Conservation (phyloP, 2,888 invertebrate genomes). For the Ophion obscuratus region DNA sequence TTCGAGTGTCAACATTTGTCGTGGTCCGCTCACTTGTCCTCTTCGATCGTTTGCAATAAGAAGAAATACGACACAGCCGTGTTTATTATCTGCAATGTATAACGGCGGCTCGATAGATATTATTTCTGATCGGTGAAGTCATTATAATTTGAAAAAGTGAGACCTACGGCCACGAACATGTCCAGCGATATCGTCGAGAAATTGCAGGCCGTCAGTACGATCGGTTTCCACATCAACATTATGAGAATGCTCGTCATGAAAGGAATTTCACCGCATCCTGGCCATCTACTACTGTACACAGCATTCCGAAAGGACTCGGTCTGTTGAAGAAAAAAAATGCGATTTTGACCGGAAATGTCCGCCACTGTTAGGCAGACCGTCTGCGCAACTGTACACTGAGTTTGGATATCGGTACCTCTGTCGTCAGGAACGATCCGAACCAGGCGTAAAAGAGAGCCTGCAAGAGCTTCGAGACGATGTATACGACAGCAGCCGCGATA, state of each 20-base stretch:
- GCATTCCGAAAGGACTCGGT: slow-evolving; percentile 41
- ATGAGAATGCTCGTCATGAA: slow-evolving; percentile 44
- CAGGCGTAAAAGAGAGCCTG: slow-evolving; percentile 63
- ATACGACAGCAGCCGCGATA: slow-evolving; percentile 12
- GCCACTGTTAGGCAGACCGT: background rate
- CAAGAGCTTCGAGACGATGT: slow-evolving; percentile 53
- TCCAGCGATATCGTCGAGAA: slow-evolving; percentile 49
- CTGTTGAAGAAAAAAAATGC: background rate
- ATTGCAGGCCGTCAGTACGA: slow-evolving; percentile 42
- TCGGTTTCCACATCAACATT: slow-evolving; percentile 39
- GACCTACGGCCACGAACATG: slow-evolving; percentile 26
- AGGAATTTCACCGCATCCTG: slow-evolving; percentile 21
- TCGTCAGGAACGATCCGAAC: slow-evolving; percentile 56
- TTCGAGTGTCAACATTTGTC: no score
- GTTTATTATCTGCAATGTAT: slow-evolving; percentile 59
- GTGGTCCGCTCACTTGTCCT: slow-evolving; percentile 14
- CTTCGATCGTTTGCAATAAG: slow-evolving; percentile 59
- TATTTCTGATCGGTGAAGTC: background rate
- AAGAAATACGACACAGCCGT: slow-evolving; percentile 68
- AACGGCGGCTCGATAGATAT: background rate
- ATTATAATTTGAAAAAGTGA: background rate
- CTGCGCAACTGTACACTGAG: no score
- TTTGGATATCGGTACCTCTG: slow-evolving; percentile 35
- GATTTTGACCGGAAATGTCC: background rate
- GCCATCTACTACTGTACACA: slow-evolving; percentile 27